Evolutionary conservation across 2,888 invertebrate genomes (phyloP).

Genomic region (Papilio protenor): DNA sequence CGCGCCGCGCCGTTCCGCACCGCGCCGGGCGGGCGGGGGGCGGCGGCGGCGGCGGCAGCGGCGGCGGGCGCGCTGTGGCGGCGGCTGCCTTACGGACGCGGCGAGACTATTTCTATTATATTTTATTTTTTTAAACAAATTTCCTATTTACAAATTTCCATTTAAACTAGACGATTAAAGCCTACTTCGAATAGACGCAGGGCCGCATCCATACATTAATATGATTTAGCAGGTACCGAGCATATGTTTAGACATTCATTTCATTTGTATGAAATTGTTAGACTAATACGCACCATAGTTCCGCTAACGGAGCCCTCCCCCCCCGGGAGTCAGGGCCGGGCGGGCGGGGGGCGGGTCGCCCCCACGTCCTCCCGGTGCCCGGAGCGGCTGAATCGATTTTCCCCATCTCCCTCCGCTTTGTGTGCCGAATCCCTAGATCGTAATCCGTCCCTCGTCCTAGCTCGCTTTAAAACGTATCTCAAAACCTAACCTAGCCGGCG

Average conservation of each 20-base stretch:
- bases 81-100: constrained; percentile 58
- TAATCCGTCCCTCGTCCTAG: constrained; percentile 56
- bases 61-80: constrained; percentile 85
- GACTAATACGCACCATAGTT: constrained; percentile 80
- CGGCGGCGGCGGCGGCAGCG: neutral
- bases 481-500: constrained; percentile 71
- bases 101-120: constrained; percentile 61
- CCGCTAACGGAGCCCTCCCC: constrained; percentile 65
- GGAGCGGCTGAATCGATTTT: constrained; percentile 71
- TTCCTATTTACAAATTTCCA: constrained; percentile 82
- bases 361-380: constrained; percentile 52
- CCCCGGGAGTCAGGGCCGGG: constrained; percentile 46
- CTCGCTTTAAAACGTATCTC: constrained; percentile 69
- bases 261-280: constrained; percentile 64
- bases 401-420: constrained; percentile 59
- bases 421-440: constrained; percentile 59
- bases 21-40: constrained; percentile 33
- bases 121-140: constrained; percentile 64
- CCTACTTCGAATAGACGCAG: constrained; percentile 83
- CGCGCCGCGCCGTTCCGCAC: constrained; percentile 51
- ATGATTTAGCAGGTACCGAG: constrained; percentile 80
- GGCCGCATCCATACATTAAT: constrained; percentile 82
- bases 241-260: constrained; percentile 76
- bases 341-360: constrained; percentile 43
- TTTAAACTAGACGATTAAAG: constrained; percentile 83